phyloP scores from a whole-genome alignment of 2,888 invertebrate genomes.

The Heliothis peltigera region DNA sequence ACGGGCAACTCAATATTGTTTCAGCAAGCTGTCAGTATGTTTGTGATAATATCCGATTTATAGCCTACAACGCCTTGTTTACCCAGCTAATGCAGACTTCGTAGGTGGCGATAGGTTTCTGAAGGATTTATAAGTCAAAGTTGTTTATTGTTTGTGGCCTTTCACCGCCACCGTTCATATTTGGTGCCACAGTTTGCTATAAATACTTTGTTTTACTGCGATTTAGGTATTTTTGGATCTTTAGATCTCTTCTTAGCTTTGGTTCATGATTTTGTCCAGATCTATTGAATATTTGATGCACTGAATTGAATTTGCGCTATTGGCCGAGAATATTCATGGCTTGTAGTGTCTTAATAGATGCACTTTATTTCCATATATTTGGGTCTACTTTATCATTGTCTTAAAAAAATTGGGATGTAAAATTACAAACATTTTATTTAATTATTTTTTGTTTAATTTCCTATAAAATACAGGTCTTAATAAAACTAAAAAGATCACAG shows the following conservation, averaged over 20 bases:
- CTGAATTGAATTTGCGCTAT: too few relatives aligned
- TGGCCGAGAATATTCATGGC: too few relatives aligned
- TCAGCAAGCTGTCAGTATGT: slow-evolving; percentile 44
- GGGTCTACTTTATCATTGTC: background rate
- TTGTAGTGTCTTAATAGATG: too few relatives aligned
- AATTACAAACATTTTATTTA: slow-evolving; percentile 8
- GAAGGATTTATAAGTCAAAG: slow-evolving; percentile 46
- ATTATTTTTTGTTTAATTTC: slow-evolving; percentile 18
- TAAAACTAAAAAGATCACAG: slow-evolving; percentile 43
- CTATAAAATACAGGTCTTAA: background rate
- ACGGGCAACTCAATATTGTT: slow-evolving; percentile 35
- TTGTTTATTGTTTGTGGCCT: slow-evolving; percentile 10
- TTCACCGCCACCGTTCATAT: slow-evolving; percentile 12
- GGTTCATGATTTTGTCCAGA: background rate
- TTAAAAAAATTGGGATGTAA: slow-evolving; percentile 6
- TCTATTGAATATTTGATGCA: too few relatives aligned
- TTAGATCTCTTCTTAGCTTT: slow-evolving; percentile 8
- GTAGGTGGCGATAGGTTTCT: slow-evolving; percentile 44
- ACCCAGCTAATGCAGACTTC: slow-evolving; percentile 17
- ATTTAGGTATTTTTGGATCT: slow-evolving; percentile 16
- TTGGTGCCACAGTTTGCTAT: slow-evolving; percentile 14
- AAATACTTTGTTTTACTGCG: slow-evolving; percentile 9
- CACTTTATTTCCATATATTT: too few relatives aligned
- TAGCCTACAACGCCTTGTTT: slow-evolving; percentile 33
- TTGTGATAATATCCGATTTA: slow-evolving; percentile 51